phyloP scores from a whole-genome alignment of 2,888 invertebrate genomes.

The Gryllus longicercus region DNA sequence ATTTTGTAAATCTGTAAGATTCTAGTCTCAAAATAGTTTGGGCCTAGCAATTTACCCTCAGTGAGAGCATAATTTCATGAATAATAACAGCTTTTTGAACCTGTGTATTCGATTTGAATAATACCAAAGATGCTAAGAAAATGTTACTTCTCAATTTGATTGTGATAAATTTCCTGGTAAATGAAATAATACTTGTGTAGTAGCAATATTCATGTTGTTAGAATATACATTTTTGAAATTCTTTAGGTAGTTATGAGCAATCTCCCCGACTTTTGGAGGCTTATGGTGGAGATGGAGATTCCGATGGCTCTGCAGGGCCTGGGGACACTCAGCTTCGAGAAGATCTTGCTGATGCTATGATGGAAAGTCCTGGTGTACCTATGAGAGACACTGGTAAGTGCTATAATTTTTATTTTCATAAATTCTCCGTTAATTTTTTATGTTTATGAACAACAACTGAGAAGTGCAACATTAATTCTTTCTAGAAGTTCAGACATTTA shows the following conservation, averaged over 20 bases:
- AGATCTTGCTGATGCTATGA: slow-evolving; percentile 92
- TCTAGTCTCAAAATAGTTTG: too few species aligned
- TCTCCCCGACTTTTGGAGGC: slow-evolving; percentile 79
- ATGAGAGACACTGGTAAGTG: slow-evolving; percentile 48
- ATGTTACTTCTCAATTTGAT: too few species aligned
- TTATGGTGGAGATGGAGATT: slow-evolving; percentile 56
- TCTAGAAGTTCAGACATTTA: background rate
- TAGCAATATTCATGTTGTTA: too few species aligned
- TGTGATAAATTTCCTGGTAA: too few species aligned
- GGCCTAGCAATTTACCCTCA: too few species aligned
- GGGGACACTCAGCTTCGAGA: slow-evolving; percentile 78
- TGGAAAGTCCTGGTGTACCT: slow-evolving; percentile 65
- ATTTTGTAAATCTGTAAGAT: too few species aligned
- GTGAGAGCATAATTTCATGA: too few species aligned
- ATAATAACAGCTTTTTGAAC: too few species aligned
- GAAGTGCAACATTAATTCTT: background rate
- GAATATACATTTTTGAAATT: background rate
- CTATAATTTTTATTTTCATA: background rate
- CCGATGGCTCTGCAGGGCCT: slow-evolving; percentile 42
- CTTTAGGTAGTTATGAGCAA: slow-evolving; percentile 82
- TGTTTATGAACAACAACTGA: background rate
- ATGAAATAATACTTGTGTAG: too few species aligned
- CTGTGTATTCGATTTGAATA: too few species aligned
- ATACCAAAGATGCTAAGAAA: too few species aligned
- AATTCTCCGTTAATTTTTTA: background rate